These are phyloP conservation scores for Rhyacophila evoluta DNA, from an alignment of 2,888 invertebrate genomes.

Conservation along the genomic window DNA sequence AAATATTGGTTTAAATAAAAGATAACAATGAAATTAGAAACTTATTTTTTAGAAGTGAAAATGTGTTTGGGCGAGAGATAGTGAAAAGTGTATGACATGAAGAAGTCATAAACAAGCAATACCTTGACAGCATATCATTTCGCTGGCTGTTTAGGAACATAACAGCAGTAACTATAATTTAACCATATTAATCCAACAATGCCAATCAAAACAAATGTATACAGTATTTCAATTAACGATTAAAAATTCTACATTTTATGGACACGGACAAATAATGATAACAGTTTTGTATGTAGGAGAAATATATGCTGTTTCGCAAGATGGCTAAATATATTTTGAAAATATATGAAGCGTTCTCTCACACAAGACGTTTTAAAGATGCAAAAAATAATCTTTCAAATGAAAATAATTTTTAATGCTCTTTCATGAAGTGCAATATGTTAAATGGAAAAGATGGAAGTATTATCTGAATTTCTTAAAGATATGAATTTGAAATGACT, in stretches of 20 bases:
- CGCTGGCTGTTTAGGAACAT: constrained; percentile 63
- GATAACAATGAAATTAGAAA: not conserved
- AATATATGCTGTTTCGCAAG: constrained; percentile 16
- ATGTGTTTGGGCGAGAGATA: constrained; percentile 29
- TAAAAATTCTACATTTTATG: not conserved
- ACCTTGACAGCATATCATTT: constrained; percentile 72
- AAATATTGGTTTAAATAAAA: not conserved
- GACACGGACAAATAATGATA: not conserved
- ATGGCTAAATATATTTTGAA: not conserved
- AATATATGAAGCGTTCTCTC: not conserved
- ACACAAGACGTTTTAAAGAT: not conserved
- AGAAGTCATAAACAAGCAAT: constrained; percentile 57
- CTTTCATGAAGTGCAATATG: constrained; percentile 6
- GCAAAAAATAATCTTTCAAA: constrained; percentile 22
- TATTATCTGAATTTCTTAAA: not conserved
- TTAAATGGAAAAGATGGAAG: not conserved
- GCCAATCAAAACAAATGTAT: not conserved
- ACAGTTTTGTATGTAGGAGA: not conserved
- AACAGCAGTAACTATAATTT: constrained; percentile 45
- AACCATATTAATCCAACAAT: not conserved
- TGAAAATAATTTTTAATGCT: constrained; percentile 5
- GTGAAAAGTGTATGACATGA: constrained; percentile 40
- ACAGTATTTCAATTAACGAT: not conserved
- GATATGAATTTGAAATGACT: not conserved
- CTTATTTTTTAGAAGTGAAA: not conserved